Base-by-base conservation (phyloP, 1,140 invertebrate species). In the Bombus confusus region DNA sequence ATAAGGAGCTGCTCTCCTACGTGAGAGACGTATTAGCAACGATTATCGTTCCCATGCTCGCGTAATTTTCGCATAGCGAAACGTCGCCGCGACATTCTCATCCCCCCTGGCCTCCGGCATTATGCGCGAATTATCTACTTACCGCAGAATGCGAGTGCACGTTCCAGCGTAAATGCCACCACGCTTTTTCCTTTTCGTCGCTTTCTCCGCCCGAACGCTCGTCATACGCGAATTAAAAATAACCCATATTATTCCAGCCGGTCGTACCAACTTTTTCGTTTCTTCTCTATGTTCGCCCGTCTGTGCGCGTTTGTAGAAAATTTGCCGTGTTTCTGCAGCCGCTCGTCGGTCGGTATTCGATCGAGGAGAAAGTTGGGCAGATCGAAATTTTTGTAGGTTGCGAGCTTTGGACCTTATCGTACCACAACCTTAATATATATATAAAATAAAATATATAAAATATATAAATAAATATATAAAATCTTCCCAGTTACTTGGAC, bases 41-140 rank as follows among this genome's bases (percentile, higher is more conserved):
- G 86, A 90, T 91, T 88, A 87, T 91, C 85, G 85, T 91, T 86
- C 83, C 83, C 86, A 39, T 87, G 79, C 72, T 69, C 81, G 86
- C 71, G 91, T 90, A 87, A 91, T 91, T 91, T 91, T 87, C 87
- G 85, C 90, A 88, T 87, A 86, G 85, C 85, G 74, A 90, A 83
- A 85, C 88, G 88, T 90, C 85, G 77, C 68, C 81, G 77, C 78
- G 76, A 71, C 90, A 86, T 89, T 91, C 87, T 80, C 90, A 77
- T 86, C 83, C 75, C 39, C 71, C 69, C 62, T 59, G 84, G 43
- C 52, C 68, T 31, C 41, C 57, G 39, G 62, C 64, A 77, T 89
- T 84, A 77, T 84, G 66, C 83, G 75, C 69, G 80, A 92, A 92
- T 92, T 92, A 91, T 92, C 91, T 91, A 92, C 91, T 91, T 91